These are phyloP conservation scores for Amblyopsis hoosieri DNA, from an alignment of 2,797 vertebrate genomes.

Conservation along the genomic window DNA sequence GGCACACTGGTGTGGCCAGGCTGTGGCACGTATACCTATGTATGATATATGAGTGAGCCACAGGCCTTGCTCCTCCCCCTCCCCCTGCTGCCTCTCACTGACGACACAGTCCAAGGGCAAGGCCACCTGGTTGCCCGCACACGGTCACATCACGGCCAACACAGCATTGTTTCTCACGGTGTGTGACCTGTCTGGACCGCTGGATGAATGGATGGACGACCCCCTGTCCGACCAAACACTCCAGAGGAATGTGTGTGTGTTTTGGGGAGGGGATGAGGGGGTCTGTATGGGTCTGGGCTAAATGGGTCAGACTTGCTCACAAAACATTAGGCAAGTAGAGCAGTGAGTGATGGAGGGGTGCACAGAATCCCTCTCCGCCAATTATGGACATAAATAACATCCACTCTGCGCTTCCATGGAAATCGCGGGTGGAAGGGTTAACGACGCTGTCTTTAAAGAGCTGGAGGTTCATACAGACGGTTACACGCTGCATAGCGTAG, in stretches of 20 bases:
- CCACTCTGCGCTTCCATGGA: slow-evolving; percentile 60
- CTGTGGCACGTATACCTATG: slow-evolving; percentile 9
- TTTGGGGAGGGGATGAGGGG: slow-evolving; percentile 54
- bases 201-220: slow-evolving; percentile 55
- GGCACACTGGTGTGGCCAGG: background rate
- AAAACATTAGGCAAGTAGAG: slow-evolving; percentile 69
- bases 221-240: slow-evolving; percentile 53
- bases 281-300: slow-evolving; percentile 31
- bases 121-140: slow-evolving; percentile 44
- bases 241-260: slow-evolving; percentile 60
- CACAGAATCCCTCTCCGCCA: slow-evolving; percentile 49
- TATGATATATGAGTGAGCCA: slow-evolving; percentile 14
- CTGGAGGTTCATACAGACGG: slow-evolving; percentile 43
- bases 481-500: slow-evolving; percentile 5
- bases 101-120: slow-evolving; percentile 59
- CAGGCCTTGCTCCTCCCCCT: slow-evolving; percentile 24
- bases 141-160: slow-evolving; percentile 55
- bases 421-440: slow-evolving; percentile 71
- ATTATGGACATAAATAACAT: slow-evolving; percentile 77
- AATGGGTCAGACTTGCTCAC: slow-evolving; percentile 75
- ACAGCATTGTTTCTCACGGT: slow-evolving; percentile 60
- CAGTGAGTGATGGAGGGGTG: slow-evolving; percentile 57
- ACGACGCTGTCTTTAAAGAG: slow-evolving; percentile 46
- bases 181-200: slow-evolving; percentile 47
- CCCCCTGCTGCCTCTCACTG: slow-evolving; percentile 28